Evolutionary conservation across 2,888 invertebrate species (phyloP).

Genomic region (Chrysolina americana): DNA sequence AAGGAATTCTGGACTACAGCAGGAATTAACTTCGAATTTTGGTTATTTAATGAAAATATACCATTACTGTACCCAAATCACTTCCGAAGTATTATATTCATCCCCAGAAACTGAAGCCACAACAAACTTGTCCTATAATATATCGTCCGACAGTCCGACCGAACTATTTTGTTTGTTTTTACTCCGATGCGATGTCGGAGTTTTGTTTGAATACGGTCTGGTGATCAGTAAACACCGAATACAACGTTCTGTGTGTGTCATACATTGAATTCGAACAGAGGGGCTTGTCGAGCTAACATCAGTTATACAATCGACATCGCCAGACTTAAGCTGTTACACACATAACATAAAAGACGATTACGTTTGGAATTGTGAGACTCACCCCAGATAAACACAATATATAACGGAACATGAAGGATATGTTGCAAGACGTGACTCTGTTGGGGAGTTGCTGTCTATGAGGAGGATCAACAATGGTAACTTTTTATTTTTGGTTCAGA

Average conservation of each 20-base stretch:
- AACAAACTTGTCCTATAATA: background rate
- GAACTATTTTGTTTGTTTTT: constrained; percentile 25
- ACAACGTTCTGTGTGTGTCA: constrained; percentile 16
- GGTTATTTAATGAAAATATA: background rate
- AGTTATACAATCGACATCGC: constrained; percentile 18
- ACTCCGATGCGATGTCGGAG: constrained; percentile 14
- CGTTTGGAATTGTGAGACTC: constrained; percentile 7
- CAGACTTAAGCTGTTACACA: constrained; percentile 15
- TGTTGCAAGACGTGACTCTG: constrained; percentile 12
- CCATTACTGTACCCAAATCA: too few species aligned
- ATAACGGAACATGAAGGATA: background rate
- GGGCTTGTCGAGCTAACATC: constrained; percentile 19
- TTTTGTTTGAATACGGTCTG: constrained; percentile 33
- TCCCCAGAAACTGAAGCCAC: background rate
- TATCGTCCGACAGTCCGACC: background rate
- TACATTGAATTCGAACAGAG: constrained; percentile 23
- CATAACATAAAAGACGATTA: constrained; percentile 20
- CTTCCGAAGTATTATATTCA: too few species aligned
- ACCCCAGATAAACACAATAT: constrained; percentile 19
- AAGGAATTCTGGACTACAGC: too few species aligned
- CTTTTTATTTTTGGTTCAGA: background rate
- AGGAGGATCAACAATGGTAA: background rate
- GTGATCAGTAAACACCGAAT: constrained; percentile 25
- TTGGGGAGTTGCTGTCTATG: background rate
- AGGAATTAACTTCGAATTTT: background rate